Base-by-base conservation (phyloP, 2,888 invertebrate genomes). In the Lycophotia porphyrea region DNA sequence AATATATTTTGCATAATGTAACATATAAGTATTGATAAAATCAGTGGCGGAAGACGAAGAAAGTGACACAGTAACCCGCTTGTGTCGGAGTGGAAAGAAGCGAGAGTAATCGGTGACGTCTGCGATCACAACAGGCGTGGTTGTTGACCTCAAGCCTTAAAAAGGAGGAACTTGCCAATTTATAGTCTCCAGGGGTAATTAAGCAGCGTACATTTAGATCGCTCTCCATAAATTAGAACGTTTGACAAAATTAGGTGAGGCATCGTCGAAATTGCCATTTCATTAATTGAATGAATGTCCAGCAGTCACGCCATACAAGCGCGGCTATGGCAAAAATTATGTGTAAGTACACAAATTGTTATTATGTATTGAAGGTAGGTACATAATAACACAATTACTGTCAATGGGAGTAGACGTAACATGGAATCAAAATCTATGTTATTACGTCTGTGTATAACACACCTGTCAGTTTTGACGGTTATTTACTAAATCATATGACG, bases 21-120 rank as follows among this genome's bases (percentile, higher is more conserved):
- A 77, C 69, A 71, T 76, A 73, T 71, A 77, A 64, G 87, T 86
- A 87, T 88, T 81, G 85, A 85, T 85, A 86, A 84, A 87, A 89
- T 89, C 87, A 77, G 86, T 86, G 88, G 84, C 89, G 88, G 91
- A 88, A 90, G 79, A 88, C 88, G 93, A 95, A 93, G 95, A 95
- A 95, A 95, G 95, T 94, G 95, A 92, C 95, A 94, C 84, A 90
- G 88, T 94, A 91, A 94, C 95, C 94, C 86, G 89, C 87, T 93
- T 95, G 90, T 81, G 87, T 90, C 85, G 86, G 87, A 89, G 84
- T 89, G 88, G 88, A 91, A 92, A 91, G 89, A 91, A 93, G 93
- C 93, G 93, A 94, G 92, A 94, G 94, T 94, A 90, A 93, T 90
- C 87, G 85, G 84, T 92, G 92, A 93, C 90, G 92, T 92, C 84